Conservation (phyloP, 2,888 invertebrate genomes). For the Phengaris alcon region DNA sequence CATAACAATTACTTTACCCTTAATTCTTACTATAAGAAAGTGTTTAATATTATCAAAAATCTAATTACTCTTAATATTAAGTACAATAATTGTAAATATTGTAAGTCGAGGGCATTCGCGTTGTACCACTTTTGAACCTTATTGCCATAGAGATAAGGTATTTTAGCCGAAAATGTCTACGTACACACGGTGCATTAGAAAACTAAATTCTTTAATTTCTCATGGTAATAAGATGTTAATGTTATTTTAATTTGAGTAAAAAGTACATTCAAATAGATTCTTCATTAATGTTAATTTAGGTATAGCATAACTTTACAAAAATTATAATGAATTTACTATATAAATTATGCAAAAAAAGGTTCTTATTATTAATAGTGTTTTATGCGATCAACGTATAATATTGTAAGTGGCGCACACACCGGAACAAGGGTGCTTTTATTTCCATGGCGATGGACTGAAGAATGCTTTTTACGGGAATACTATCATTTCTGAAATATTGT, state of each 20-base stretch:
- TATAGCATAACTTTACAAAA: slow-evolving; percentile 4
- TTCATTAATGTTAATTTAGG: slow-evolving; percentile 18
- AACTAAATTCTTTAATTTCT: slow-evolving; percentile 6
- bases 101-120: background rate
- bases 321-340: slow-evolving; percentile 15
- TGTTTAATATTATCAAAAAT: no score
- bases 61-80: no score
- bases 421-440: background rate
- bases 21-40: no score
- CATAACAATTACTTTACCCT: no score
- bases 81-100: no score
- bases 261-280: background rate
- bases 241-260: slow-evolving; percentile 22
- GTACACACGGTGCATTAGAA: no score
- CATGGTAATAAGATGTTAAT: slow-evolving; percentile 13
- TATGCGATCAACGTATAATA: background rate
- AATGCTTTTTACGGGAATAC: background rate
- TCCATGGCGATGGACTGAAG: background rate
- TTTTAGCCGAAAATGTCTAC: background rate
- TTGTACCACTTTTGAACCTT: background rate
- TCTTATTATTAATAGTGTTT: background rate
- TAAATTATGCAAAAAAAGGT: slow-evolving; percentile 24
- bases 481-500: no score
- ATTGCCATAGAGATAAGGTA: background rate
- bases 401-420: background rate